Conservation (phyloP, 2,113 vertebrate species). For the Blennius ocellaris region DNA sequence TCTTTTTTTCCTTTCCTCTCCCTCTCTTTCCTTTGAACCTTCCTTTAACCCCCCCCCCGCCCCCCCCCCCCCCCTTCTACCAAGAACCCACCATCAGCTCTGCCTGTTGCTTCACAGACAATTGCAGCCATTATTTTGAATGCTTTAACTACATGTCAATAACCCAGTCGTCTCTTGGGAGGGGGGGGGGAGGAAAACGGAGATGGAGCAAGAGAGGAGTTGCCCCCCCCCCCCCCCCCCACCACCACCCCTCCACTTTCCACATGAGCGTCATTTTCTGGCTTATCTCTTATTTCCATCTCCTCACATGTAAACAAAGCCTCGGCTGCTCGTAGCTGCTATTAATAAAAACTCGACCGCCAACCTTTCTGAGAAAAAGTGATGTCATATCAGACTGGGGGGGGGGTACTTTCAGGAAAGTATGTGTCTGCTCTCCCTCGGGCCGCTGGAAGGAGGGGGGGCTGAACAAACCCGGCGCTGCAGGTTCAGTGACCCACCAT, state of each 20-base stretch:
- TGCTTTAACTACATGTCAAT: slow-evolving; percentile 8
- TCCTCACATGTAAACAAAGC: slow-evolving; percentile 34
- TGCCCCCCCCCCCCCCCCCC: slow-evolving; percentile 5
- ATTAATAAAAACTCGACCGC: no score
- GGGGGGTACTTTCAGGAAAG: no score
- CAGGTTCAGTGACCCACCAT: slow-evolving; percentile 54
- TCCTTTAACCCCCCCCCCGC: no score
- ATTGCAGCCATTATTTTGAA: slow-evolving; percentile 30
- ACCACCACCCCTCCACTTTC: background rate
- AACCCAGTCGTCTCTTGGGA: slow-evolving; percentile 44
- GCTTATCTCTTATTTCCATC: slow-evolving; percentile 1
- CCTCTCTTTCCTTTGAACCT: slow-evolving; percentile 6
- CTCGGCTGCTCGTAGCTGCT: slow-evolving; percentile 21
- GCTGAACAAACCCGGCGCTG: slow-evolving; percentile 23
- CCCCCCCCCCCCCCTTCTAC: background rate
- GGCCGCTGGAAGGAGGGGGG: background rate
- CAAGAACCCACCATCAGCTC: slow-evolving; percentile 32
- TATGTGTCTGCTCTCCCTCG: no score
- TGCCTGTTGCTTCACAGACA: slow-evolving; percentile 52
- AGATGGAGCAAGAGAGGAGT: background rate
- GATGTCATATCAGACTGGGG: no score
- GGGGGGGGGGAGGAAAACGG: no score
- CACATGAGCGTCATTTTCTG: background rate
- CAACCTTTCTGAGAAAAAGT: no score
- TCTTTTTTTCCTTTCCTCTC: slow-evolving; percentile 17